Evolutionary conservation across 2,888 invertebrate genomes (phyloP), one percentile per base, ranked within the genome.

Genomic region (Aleiodes alternator): DNA sequence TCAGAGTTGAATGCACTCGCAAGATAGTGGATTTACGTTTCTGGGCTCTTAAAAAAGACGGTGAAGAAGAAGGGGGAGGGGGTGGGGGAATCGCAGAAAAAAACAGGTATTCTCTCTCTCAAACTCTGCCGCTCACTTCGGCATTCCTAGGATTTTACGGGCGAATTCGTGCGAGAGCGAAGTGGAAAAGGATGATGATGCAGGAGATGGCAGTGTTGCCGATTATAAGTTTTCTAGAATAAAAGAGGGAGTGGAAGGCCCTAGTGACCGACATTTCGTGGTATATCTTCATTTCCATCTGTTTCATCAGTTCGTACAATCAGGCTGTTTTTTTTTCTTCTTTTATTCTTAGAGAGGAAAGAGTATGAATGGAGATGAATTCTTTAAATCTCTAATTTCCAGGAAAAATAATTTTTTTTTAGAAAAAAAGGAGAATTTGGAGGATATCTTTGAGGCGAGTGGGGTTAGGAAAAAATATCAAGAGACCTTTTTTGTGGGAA

Each of bases 181-280:
- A 59, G 59, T 34, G 59, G 34, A 59, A 59, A 59, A 61, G 72
- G 53, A 59, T 53, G 61, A 61, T 68, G 69, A 29, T 68, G 69
- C 43, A 38, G 48, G 31, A 55, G 34, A 38, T 61, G 53, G 23
- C 50, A 51, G 29, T 57, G 31, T 55, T 38, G 56, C 23, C 29
- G 57, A 75, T 69, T 43, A 69, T 64, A 31, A 61, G 72, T 74
- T 78, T 66, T 55, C 68, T 70, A 12, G 16, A 64, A 14, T 59
- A 75, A 23, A 23, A 78, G 81, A 71, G 77, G 78, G 77, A 77
- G 78, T 81, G 78, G 79, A 81, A 81, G 84, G 86, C 82, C 85
- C 85, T 82, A 84, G 83, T 86, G 86, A 86, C 86, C 86, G 86
- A 86, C 82, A 86, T 86, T 86, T 84, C 80, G 31, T 81, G 79